Base-by-base conservation (phyloP, 2,888 invertebrate genomes). In the Harpagoxenus sublaevis region DNA sequence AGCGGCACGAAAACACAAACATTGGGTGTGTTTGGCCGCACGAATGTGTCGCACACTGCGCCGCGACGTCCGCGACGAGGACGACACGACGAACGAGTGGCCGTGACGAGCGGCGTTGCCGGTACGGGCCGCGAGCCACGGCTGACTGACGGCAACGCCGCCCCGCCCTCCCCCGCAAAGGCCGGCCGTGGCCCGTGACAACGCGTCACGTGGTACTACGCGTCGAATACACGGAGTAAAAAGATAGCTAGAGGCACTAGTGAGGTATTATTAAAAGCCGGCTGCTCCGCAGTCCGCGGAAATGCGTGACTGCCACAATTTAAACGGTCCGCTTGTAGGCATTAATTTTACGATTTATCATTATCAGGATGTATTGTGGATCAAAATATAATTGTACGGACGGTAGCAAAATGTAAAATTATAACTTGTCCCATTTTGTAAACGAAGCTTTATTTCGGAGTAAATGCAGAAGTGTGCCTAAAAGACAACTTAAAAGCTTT, bases 1-100 rank as follows among this genome's bases (percentile, higher is more conserved):
- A 89, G 86, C 89, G 91, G 90, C 90, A 91, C 90, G 91, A 93
- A 93, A 93, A 94, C 92, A 94, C 93, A 94, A 94, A 94, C 94
- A 94, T 94, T 92, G 93, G 94, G 93, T 93, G 94, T 94, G 94
- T 93, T 93, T 91, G 66, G 89, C 91, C 91, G 91, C 92, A 92
- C 92, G 90, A 92, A 91, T 92, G 91, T 86, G 91, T 86, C 88
- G 89, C 90, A 88, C 91, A 89, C 86, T 51, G 84, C 74, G 83
- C 28, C 65, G 77, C 18, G 48, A 42, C 77, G 23, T 23, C 23
- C 23, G 23, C 51, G 84, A 74, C 86, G 83, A 71, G 45, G 28
- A 42, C 63, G 39, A 45, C 79, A 45, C 79, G 87, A 73, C 63
- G 31, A 6, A 78, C 86, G 83, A 60, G 51, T 84, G 63, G 84